Base-by-base conservation (phyloP, 2,797 vertebrate genomes). In the Lerista edwardsae region DNA sequence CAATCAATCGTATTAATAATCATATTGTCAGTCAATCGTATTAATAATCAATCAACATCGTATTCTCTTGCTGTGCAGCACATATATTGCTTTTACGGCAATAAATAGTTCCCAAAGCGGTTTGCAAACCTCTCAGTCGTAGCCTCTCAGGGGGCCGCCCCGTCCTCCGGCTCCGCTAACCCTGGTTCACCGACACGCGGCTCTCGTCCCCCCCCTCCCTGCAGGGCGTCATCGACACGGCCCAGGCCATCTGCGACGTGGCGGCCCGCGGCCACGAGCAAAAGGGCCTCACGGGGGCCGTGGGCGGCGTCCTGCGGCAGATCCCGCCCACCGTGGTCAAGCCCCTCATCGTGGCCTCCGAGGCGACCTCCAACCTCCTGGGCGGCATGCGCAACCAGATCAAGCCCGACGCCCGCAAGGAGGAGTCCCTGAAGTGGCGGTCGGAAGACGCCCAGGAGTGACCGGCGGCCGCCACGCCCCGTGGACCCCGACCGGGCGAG, bases 381-480 rank as follows among this genome's bases (percentile, higher is more conserved):
- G 98, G 98, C 3, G 98, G 98, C 55, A 99, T 98, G 97, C 94
- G 98, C 47, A 98, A 99, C 95, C 98, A 99, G 96, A 99, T 99
- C 93, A 97, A 98, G 89, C 98, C 98, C 0, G 98, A 98, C 0
- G 98, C 98, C 0, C 96, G 97, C 51, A 98, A 98, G 89, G 98
- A 98, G 93, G 98, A 98, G 81, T 96, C 97, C 59, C 96, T 98
- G 79, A 99, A 99, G 95, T 98, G 98, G 98, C 97, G 98, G 59
- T 97, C 95, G 0, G 98, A 98, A 27, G 97, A 98, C 9, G 75
- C 95, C 88, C 97, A 97, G 93, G 97, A 98, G 91, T 98, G 96
- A 97, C 59, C 1, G 34, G 62, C 15, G 0, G 1, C 34, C 51
- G 39, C 0, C 0, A 3, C 7, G 19, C 0, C 19, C 29, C 25